Conservation (phyloP, 2,888 invertebrate genomes). For the Resseliella maxima region DNA sequence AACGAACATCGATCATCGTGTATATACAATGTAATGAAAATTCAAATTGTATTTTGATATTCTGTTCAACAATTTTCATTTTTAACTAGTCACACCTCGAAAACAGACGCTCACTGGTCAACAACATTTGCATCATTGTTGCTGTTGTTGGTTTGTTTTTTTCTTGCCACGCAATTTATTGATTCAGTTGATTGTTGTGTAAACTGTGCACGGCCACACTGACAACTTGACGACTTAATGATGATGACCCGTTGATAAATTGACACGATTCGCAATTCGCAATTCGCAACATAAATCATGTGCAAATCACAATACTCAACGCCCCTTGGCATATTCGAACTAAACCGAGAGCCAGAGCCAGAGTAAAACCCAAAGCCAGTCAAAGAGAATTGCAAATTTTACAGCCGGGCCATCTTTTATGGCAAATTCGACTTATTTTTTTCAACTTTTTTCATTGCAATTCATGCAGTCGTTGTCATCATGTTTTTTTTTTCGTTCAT, state of each 20-base stretch:
- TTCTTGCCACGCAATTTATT: background rate
- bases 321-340: background rate
- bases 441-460: too few species aligned
- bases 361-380: background rate
- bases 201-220: background rate
- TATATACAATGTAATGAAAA: background rate
- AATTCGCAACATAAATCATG: conserved; percentile 38
- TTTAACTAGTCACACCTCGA: background rate
- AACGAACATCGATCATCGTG: too few species aligned
- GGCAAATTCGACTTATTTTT: too few species aligned
- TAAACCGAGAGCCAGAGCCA: background rate
- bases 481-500: too few species aligned
- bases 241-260: conserved; percentile 52
- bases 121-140: too few species aligned
- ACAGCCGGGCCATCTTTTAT: too few species aligned
- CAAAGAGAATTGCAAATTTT: too few species aligned
- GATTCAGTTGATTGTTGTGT: background rate
- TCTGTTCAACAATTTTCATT: too few species aligned
- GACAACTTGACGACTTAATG: conserved; percentile 49
- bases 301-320: conserved; percentile 12
- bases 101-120: background rate
- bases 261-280: background rate
- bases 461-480: too few species aligned
- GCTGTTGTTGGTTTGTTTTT: too few species aligned
- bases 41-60: too few species aligned